phyloP scores from a whole-genome alignment of 2,797 vertebrate genomes.

The Okamejei kenojei region DNA sequence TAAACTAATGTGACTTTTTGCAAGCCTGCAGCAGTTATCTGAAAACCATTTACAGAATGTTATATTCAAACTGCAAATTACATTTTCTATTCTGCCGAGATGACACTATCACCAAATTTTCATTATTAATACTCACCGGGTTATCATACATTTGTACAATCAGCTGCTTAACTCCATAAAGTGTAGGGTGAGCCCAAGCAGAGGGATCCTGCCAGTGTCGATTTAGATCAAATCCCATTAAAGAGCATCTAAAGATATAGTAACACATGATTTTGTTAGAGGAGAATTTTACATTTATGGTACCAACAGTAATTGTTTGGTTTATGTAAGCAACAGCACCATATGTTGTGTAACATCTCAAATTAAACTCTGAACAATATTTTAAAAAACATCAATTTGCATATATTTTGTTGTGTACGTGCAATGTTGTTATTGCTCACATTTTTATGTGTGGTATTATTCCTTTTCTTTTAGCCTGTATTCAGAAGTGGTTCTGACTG shows the following conservation, averaged over 20 bases:
- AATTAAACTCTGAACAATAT: not conserved
- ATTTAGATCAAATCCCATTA: constrained; percentile 96
- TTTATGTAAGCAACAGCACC: not conserved
- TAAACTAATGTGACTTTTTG: not conserved
- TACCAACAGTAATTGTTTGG: not conserved
- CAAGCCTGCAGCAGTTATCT: not conserved
- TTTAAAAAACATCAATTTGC: not conserved
- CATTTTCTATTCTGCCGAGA: not conserved
- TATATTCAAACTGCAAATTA: constrained; percentile 19
- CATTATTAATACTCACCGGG: constrained; percentile 65
- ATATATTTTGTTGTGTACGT: not conserved
- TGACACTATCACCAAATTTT: not conserved
- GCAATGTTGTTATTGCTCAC: too few relatives aligned
- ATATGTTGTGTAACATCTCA: not conserved
- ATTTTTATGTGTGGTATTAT: too few relatives aligned
- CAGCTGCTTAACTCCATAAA: constrained; percentile 88
- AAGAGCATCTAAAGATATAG: constrained; percentile 69
- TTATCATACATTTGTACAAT: constrained; percentile 89
- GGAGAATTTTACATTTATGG: not conserved
- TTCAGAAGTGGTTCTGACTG: too few relatives aligned
- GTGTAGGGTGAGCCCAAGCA: constrained; percentile 88
- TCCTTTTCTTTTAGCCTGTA: too few relatives aligned
- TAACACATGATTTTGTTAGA: not conserved
- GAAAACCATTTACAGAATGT: constrained; percentile 7
- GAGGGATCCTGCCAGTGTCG: constrained; percentile 95